Conservation (phyloP, 2,797 vertebrate genomes). For the Distichodus sexfasciatus region DNA sequence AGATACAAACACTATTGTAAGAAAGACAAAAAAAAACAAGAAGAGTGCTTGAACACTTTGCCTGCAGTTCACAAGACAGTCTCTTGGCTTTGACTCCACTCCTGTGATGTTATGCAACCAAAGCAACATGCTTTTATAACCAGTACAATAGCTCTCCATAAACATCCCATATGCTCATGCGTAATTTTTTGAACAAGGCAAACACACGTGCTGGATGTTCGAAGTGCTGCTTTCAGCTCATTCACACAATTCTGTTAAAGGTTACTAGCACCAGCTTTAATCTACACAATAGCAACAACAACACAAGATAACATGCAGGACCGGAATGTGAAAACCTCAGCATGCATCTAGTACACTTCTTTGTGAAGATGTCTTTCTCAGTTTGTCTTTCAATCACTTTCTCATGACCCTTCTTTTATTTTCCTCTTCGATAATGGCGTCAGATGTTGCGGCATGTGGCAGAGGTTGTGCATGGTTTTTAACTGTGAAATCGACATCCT, state of each 20-base stretch:
- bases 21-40: neutral
- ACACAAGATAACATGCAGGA: neutral
- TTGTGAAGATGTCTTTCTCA: neutral
- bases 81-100: neutral
- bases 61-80: neutral
- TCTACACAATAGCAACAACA: neutral
- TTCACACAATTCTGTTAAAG: neutral
- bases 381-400: neutral
- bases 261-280: neutral
- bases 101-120: neutral
- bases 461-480: neutral
- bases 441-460: neutral
- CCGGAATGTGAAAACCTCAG: neutral
- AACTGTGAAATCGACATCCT: neutral
- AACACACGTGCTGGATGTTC: neutral
- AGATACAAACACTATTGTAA: neutral
- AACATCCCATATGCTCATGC: neutral
- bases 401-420: neutral
- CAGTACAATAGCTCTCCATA: neutral
- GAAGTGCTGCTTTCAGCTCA: neutral
- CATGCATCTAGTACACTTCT: neutral
- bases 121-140: neutral
- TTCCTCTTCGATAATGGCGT: neutral
- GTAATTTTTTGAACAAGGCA: neutral
- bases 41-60: neutral